Evolutionary conservation across 2,797 vertebrate species (phyloP).

Genomic region (Epinephelus coioides): DNA sequence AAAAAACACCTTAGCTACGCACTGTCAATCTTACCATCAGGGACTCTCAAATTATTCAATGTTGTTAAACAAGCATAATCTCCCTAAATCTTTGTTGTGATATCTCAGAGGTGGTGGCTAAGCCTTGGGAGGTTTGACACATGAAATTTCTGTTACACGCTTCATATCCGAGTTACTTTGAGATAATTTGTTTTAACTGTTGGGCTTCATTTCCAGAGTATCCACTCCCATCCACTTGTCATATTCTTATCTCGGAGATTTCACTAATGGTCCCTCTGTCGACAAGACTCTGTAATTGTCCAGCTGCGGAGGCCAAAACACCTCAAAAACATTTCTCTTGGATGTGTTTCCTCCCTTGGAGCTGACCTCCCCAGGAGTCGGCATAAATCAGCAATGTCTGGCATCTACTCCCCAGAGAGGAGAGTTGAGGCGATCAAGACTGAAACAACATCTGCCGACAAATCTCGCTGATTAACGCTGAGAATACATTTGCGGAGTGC

Average conservation of each 20-base stretch:
- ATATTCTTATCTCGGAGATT: constrained; percentile 62
- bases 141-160: constrained; percentile 17
- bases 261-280: constrained; percentile 47
- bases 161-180: constrained; percentile 31
- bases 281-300: constrained; percentile 47
- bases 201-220: constrained; percentile 34
- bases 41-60: constrained; percentile 18
- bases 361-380: constrained; percentile 46
- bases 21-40: constrained; percentile 12
- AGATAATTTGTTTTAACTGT: constrained; percentile 15
- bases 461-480: constrained; percentile 52
- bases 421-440: constrained; percentile 51
- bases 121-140: constrained; percentile 34
- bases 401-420: constrained; percentile 38
- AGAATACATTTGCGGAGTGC: constrained; percentile 36
- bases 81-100: constrained; percentile 32
- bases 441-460: constrained; percentile 62
- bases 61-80: constrained; percentile 14
- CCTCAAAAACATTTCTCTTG: constrained; percentile 70
- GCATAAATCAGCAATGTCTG: constrained; percentile 66
- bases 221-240: constrained; percentile 34
- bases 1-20: constrained; percentile 25
- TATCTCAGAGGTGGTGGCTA: constrained; percentile 15
- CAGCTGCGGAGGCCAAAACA: constrained; percentile 45
- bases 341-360: constrained; percentile 44